Conservation (phyloP, 2,797 vertebrate genomes). For the Amblyraja radiata region DNA sequence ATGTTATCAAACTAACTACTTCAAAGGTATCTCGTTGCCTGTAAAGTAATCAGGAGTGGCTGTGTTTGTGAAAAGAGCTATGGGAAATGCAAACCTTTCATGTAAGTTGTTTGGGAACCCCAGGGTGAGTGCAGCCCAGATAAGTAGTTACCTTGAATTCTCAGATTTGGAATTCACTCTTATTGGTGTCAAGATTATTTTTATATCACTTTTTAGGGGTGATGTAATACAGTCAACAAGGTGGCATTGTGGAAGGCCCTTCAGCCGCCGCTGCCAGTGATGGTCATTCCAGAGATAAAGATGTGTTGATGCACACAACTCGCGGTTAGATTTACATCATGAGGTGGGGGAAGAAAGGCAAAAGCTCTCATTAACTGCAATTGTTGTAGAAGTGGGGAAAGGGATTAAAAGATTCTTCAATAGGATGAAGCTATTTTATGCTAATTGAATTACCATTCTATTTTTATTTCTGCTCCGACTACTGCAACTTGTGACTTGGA, state of each 20-base stretch:
- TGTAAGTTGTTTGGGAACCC: neutral
- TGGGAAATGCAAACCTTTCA: neutral
- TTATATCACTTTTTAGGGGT: neutral
- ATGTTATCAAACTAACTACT: neutral
- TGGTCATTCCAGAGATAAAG: neutral
- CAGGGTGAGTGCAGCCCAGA: neutral
- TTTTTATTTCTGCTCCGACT: slow-evolving; percentile 9
- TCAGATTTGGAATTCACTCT: neutral
- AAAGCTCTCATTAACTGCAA: neutral
- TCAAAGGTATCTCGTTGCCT: neutral
- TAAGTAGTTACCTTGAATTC: neutral
- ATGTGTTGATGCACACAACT: too few relatives aligned
- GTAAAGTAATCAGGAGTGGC: neutral
- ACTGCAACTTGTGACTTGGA: neutral
- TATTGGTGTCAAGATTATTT: neutral
- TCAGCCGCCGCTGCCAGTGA: neutral
- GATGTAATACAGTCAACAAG: neutral
- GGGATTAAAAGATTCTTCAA: neutral
- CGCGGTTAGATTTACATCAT: neutral
- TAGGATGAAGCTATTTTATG: neutral
- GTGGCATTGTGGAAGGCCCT: neutral
- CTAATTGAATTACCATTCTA: slow-evolving; percentile 15
- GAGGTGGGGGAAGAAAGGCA: neutral
- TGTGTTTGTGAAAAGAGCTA: neutral
- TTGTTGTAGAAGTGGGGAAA: neutral